Base-by-base conservation (phyloP, 2,888 invertebrate species). In the Ellobium chinense region DNA sequence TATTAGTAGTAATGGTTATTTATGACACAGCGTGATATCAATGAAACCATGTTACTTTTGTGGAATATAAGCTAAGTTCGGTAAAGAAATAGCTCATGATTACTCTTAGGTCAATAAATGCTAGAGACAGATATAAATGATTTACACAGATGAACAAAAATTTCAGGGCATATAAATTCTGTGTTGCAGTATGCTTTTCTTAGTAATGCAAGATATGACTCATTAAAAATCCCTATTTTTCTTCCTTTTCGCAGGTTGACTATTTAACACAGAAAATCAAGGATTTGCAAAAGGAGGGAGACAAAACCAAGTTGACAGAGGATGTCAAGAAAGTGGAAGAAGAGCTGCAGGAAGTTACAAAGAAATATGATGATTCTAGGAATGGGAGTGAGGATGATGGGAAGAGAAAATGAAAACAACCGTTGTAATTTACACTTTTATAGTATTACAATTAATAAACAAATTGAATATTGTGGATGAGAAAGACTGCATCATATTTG, bases 281-380 rank as follows among this genome's bases (percentile, higher is more conserved):
- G 14, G 74, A 78, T 31, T n/a, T 58, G 27, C 7, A 56, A 66
- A 65, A 56, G 24, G 73, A 78, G 1, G 37, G 62, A 34, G 39
- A 78, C 54, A 74, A 37, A 54, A 69, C 65, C 27, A 37, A 39
- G 68, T 29, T 18, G 76, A 63, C 46, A 62, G 65, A 81, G 72
- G 39, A 36, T 46, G 56, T 37, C 37, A 56, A 65, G 37, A 36
- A 69, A 62, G 29, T 24, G 5, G 37, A 75, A 39, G 54, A 46
- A 62, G 75, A 62, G 1, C 37, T 36, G 31, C 12, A 37, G 12
- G 54, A 69, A 21, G 18, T 14, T 18, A 29, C 46, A 46, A 9
- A 65, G 18, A 36, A 39, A 24, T 5, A 78, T n/a, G n/a, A 62
- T 37, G 27, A 77, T 36, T 14, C 66, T 29, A 27, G 60, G 29